Conservation (phyloP, 2,113 vertebrate species). For the Hydrolagus affinis region DNA sequence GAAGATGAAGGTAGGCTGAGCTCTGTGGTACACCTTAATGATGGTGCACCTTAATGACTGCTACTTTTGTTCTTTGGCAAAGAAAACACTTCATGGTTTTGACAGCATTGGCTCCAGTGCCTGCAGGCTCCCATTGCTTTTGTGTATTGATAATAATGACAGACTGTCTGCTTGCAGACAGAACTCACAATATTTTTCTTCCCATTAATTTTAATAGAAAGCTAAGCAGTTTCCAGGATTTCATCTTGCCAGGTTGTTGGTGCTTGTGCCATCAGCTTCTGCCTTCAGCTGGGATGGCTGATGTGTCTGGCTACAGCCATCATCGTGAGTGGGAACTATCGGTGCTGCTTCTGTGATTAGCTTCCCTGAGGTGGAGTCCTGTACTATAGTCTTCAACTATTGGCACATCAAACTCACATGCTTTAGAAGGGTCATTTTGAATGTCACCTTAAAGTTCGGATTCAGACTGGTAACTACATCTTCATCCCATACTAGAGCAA, state of each 20-base stretch:
- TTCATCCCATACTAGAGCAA: too few species aligned
- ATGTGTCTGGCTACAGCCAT: not conserved
- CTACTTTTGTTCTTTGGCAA: not conserved
- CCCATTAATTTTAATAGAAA: not conserved
- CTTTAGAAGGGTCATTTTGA: too few species aligned
- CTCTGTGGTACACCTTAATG: constrained; percentile 34
- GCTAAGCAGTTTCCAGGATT: not conserved
- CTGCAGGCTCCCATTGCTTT: not conserved
- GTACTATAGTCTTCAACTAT: not conserved
- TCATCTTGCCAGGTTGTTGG: not conserved
- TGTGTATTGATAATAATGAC: not conserved
- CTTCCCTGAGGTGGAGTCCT: not conserved
- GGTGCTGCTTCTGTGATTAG: not conserved
- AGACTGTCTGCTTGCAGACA: not conserved
- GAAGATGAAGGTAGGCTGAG: constrained; percentile 69
- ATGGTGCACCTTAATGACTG: not conserved
- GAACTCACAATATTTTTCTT: not conserved
- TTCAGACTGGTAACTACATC: not conserved
- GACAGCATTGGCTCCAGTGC: not conserved
- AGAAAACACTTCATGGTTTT: not conserved
- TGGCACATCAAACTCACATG: not conserved
- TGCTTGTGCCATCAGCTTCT: not conserved
- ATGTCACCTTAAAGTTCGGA: too few species aligned
- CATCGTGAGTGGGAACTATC: not conserved
- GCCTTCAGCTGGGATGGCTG: not conserved